Conservation (phyloP, 2,113 vertebrate genomes). For the Sphaerodactylus townsendi region DNA sequence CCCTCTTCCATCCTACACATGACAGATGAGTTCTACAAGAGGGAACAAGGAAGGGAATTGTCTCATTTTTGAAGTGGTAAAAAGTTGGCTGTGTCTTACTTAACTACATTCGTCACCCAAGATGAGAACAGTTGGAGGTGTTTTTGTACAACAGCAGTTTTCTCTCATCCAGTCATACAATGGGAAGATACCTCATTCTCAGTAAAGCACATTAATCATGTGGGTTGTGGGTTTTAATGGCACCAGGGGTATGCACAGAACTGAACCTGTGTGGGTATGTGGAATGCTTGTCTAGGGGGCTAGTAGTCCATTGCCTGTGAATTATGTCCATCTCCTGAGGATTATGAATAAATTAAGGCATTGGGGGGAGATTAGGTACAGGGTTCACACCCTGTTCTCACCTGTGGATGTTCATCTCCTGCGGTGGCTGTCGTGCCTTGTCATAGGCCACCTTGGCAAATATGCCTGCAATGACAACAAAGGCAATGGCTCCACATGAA, state of each 20-base stretch:
- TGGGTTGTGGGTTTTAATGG: no score
- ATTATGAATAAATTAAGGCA: not conserved
- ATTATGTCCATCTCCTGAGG: not conserved
- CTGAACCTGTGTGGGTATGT: not conserved
- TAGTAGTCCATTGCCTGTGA: not conserved
- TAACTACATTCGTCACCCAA: not conserved
- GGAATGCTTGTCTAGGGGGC: not conserved
- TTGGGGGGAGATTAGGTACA: not conserved
- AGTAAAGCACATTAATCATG: no score
- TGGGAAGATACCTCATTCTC: no score
- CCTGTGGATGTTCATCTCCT: slow-evolving; percentile 99
- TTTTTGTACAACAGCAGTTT: no score
- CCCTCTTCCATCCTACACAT: not conserved
- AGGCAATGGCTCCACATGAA: slow-evolving; percentile 95
- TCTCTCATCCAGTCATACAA: no score
- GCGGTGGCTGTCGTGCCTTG: slow-evolving; percentile 94
- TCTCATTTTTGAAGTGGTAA: not conserved
- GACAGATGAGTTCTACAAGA: not conserved
- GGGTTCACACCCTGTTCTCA: slow-evolving; percentile 65
- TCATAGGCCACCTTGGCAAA: slow-evolving; percentile 97
- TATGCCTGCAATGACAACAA: slow-evolving; percentile 92
- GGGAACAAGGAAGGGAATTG: not conserved
- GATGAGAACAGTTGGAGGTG: not conserved
- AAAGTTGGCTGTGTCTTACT: not conserved
- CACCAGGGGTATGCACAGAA: not conserved